Conservation (phyloP, 2,113 vertebrate genomes). For the Balaeniceps rex region DNA sequence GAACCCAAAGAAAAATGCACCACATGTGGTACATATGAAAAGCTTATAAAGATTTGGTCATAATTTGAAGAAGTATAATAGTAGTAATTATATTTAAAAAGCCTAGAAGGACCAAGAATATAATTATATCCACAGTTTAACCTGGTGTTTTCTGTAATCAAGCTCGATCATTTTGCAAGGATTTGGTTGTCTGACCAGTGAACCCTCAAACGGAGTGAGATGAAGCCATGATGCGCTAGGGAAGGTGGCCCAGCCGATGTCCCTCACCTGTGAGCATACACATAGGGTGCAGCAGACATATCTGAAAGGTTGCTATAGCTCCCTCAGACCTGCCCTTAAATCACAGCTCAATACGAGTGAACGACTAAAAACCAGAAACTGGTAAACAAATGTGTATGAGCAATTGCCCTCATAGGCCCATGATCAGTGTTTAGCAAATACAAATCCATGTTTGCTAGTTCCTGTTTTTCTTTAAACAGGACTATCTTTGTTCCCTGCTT, state of each 20-base stretch:
- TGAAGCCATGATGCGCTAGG: not conserved
- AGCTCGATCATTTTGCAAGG: not conserved
- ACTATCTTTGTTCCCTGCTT: not conserved
- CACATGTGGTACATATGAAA: not conserved
- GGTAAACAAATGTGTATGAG: not conserved
- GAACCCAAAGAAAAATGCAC: not conserved
- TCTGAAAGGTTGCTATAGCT: not conserved
- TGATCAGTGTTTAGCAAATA: not conserved
- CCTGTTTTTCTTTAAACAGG: not conserved
- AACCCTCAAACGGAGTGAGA: not conserved
- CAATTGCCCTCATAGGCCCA: not conserved
- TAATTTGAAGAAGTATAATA: not conserved
- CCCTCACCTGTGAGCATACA: not conserved
- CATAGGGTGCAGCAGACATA: not conserved
- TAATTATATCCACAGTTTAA: not conserved
- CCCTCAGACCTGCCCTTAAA: not conserved
- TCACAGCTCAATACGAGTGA: not conserved
- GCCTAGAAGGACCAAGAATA: not conserved
- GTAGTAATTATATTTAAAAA: not conserved
- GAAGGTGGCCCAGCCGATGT: not conserved
- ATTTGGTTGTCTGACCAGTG: not conserved
- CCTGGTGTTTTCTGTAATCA: not conserved
- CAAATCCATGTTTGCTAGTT: not conserved
- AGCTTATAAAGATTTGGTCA: not conserved
- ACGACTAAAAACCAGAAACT: not conserved